A percentile compares a stretch with the other conserved stretches of the same genome.
These are phyloP conservation scores for Chaunax sp. DNA, from an alignment of 2,797 vertebrate species.

Conservation along the genomic window DNA sequence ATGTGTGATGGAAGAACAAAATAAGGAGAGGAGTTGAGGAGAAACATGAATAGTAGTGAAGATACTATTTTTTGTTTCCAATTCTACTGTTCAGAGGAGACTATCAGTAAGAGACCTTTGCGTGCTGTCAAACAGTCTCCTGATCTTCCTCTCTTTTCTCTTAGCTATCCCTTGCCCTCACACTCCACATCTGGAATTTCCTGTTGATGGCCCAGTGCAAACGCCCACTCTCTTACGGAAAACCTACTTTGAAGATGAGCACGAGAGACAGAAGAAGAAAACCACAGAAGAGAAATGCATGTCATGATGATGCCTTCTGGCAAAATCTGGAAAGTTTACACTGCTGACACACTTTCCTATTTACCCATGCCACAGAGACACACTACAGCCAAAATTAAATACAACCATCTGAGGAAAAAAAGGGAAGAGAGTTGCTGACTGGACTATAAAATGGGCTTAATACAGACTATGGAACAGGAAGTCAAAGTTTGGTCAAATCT, in stretches of 20 bases:
- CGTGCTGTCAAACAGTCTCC: constrained; percentile 64
- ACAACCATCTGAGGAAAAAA: background rate
- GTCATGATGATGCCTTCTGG: constrained; percentile 45
- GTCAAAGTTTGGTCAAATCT: background rate
- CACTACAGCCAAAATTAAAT: constrained; percentile 43
- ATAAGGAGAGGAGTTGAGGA: constrained; percentile 2
- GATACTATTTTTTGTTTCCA: constrained; percentile 14
- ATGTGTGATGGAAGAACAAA: constrained; percentile 16
- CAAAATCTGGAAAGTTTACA: constrained; percentile 45
- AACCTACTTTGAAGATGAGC: constrained; percentile 72
- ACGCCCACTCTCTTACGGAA: constrained; percentile 73
- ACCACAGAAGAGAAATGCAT: constrained; percentile 45
- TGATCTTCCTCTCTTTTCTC: constrained; percentile 58
- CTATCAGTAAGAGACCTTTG: constrained; percentile 57
- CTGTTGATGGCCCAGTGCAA: constrained; percentile 81
- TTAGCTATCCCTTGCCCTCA: constrained; percentile 66
- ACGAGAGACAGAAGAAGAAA: constrained; percentile 40
- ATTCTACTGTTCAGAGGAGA: constrained; percentile 30
- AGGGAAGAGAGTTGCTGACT: constrained; percentile 11
- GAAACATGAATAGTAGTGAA: background rate
- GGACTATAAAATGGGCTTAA: constrained; percentile 5
- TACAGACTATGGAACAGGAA: background rate
- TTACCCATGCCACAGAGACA: constrained; percentile 33
- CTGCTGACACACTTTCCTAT: constrained; percentile 35
- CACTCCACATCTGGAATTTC: constrained; percentile 81